Evolutionary conservation across 2,888 invertebrate genomes (phyloP), one percentile per base, ranked within the genome.

Genomic region (Rotaria macrura): DNA sequence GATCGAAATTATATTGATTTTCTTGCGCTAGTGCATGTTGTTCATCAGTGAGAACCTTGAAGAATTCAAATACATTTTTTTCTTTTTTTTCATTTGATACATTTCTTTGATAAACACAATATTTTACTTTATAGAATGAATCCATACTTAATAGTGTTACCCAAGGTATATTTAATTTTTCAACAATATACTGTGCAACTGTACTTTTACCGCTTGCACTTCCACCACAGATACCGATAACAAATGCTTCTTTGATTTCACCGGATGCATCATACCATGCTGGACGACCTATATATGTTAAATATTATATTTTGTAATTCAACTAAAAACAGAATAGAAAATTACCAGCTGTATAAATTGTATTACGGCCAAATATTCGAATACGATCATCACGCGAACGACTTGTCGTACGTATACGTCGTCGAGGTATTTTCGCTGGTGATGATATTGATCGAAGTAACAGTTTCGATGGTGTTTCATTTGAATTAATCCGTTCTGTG

Each of bases 191-290:
- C 87, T 95, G 95, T 9, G 99, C 97, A 0, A 97, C 98, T 0
- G 98, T 98, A 0, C 99, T 99, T 92, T 99, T 99, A 7, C 99
- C 99, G 3, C 97, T 97, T 0, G 99, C 99, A 91, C 97, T 97
- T 12, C 98, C 99, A 87, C 99, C 99, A 91, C 97, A 98, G 88
- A 99, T 95, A 88, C 97, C 98, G 89, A 99, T 98, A 87, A 99
- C 95, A 92, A 98, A 97, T 0, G 98, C 96, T 90, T 97, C 96
- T 38, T 97, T 96, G 91, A 97, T 95, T 90, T 97, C 95, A 0
- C 98, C 99, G 29, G 95, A 95, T 88, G 94, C 94, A 92, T 98
- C 95, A 91, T 97, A 97, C 99, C 99, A 99, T 34, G 99, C 98
- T 65, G 98, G 98, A 85, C 98, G 93, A 10, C 99, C 99, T 79